phyloP scores from a whole-genome alignment of 2,888 invertebrate species.

The Deroplatys truncata region DNA sequence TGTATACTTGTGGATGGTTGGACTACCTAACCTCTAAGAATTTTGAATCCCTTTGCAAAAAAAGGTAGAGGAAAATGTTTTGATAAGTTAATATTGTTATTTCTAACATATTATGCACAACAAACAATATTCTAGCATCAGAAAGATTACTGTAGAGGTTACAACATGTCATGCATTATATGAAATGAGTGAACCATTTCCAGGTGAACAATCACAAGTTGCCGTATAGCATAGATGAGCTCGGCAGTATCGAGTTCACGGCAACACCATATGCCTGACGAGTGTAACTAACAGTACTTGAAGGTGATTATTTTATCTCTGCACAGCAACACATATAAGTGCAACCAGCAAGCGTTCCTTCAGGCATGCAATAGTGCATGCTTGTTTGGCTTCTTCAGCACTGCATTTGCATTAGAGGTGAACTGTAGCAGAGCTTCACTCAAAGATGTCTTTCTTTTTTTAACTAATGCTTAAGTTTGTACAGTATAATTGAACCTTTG shows the following conservation, averaged over 20 bases:
- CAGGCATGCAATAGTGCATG: not conserved
- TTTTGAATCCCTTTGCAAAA: too few relatives aligned
- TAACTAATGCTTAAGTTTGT: too few relatives aligned
- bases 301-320: slow-evolving; percentile 11
- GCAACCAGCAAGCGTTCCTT: not conserved
- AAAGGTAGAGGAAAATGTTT: too few relatives aligned
- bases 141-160: not conserved
- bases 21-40: not conserved
- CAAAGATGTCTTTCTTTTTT: too few relatives aligned
- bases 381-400: not conserved
- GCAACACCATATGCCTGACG: slow-evolving; percentile 40
- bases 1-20: not conserved
- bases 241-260: slow-evolving; percentile 51
- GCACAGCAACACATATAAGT: not conserved
- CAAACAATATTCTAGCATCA: not conserved
- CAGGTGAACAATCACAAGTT: slow-evolving; percentile 37
- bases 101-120: too few relatives aligned
- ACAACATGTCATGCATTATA: not conserved
- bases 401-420: not conserved
- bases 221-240: slow-evolving; percentile 62
- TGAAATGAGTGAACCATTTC: slow-evolving; percentile 1
- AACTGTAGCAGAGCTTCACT: too few relatives aligned
- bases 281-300: slow-evolving; percentile 20
- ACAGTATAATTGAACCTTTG: too few relatives aligned
- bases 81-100: too few relatives aligned